Evolutionary conservation across 2,888 invertebrate genomes (phyloP).

Genomic region (Notodromas monacha): DNA sequence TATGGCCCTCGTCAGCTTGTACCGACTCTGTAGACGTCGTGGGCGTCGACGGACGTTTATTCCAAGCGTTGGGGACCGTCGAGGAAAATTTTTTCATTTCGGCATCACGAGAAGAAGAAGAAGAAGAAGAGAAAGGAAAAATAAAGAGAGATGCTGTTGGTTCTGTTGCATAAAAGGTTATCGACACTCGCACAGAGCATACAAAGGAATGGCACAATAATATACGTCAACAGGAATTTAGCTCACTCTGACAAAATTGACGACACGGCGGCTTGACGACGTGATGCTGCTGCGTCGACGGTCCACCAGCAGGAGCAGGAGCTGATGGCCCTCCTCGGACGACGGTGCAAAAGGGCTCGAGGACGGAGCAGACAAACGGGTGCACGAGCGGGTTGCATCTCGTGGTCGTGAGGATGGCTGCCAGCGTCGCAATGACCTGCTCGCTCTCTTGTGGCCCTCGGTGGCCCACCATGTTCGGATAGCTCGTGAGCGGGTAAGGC

Average conservation of each 20-base stretch:
- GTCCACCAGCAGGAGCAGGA: no score
- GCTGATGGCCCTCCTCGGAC: no score
- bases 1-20: neutral
- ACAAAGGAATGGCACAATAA: no score
- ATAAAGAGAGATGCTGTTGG: no score
- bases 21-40: no score
- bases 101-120: neutral
- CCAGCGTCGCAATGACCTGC: neutral
- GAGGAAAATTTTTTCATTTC: neutral
- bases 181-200: no score
- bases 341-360: neutral
- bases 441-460: neutral
- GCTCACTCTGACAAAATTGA: constrained; percentile 1
- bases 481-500: neutral
- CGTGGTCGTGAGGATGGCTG: neutral
- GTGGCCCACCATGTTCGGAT: neutral
- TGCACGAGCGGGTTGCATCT: neutral
- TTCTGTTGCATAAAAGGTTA: no score
- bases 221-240: no score
- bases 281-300: no score
- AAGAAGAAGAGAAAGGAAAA: no score
- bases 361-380: neutral
- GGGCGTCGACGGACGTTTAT: neutral
- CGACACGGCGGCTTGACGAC: neutral
- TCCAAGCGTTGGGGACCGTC: neutral